Conservation (phyloP, 2,888 invertebrate species). For the Morinoia aosen region DNA sequence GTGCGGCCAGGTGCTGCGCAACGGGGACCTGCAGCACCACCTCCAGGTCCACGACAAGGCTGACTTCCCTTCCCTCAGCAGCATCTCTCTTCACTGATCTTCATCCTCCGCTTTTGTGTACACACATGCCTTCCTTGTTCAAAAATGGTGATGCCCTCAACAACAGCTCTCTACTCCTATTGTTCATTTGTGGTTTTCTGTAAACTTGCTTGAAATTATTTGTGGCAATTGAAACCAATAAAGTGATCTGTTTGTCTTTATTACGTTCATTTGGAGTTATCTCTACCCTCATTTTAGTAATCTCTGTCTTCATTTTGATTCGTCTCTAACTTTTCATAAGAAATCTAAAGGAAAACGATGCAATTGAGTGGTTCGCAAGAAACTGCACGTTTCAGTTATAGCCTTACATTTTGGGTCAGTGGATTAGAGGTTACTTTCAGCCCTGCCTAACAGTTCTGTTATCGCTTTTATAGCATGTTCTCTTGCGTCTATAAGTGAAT, state of each 20-base stretch:
- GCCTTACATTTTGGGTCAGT: neutral
- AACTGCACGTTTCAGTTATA: neutral
- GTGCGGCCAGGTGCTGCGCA: conserved; percentile 54
- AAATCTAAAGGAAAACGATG: neutral
- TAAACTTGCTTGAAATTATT: neutral
- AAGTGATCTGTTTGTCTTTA: neutral
- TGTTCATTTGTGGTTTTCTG: neutral
- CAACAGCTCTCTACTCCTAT: neutral
- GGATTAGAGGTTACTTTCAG: neutral
- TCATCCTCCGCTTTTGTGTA: neutral
- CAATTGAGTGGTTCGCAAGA: neutral
- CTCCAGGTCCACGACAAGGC: conserved; percentile 22
- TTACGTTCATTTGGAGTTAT: neutral
- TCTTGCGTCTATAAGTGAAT: neutral
- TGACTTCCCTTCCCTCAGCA: conserved; percentile 46
- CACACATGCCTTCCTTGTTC: neutral
- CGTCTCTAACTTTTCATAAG: neutral
- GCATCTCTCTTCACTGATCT: conserved; percentile 22
- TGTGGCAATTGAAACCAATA: neutral
- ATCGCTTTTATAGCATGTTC: neutral
- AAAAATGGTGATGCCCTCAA: neutral
- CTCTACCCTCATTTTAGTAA: no score
- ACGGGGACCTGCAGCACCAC: conserved; percentile 38
- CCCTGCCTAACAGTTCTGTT: neutral
- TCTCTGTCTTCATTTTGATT: neutral